These are phyloP conservation scores for Agonopterix arenella DNA, from an alignment of 2,888 invertebrate genomes.

Conservation along the genomic window DNA sequence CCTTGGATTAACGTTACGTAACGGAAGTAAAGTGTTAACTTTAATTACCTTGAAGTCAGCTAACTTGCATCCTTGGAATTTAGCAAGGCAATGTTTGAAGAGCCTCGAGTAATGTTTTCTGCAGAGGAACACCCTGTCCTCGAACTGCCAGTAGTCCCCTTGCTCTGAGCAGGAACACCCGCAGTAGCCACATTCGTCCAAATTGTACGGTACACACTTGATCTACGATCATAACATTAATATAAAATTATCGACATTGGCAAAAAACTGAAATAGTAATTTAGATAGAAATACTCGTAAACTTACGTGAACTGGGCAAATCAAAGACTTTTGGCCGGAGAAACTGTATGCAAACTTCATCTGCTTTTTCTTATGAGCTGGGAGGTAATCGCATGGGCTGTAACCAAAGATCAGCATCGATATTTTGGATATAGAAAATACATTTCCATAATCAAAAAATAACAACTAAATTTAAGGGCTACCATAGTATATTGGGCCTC, in stretches of 20 bases:
- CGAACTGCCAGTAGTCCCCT: constrained; percentile 78
- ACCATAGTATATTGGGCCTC: too few species aligned
- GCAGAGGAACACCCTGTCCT: constrained; percentile 63
- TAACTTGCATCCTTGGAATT: constrained; percentile 58
- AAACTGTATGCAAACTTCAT: constrained; percentile 64
- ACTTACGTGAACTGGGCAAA: constrained; percentile 57
- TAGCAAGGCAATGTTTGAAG: constrained; percentile 58
- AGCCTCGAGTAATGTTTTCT: constrained; percentile 55
- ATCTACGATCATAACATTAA: constrained; percentile 39
- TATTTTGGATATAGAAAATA: too few species aligned
- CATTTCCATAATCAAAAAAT: too few species aligned
- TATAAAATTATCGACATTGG: not conserved
- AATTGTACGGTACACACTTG: constrained; percentile 70
- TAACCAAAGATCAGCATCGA: constrained; percentile 6
- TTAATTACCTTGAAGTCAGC: constrained; percentile 60
- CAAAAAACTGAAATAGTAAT: not conserved
- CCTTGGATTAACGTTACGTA: not conserved
- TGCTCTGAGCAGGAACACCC: constrained; percentile 63
- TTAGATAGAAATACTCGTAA: not conserved
- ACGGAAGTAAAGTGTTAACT: not conserved
- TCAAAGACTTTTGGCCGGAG: constrained; percentile 49
- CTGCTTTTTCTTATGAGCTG: constrained; percentile 45
- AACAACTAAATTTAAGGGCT: too few species aligned
- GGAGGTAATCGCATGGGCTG: constrained; percentile 62
- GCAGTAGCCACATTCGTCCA: constrained; percentile 61